These are phyloP conservation scores for Macrosteles quadrilineatus DNA, from an alignment of 1,140 invertebrate genomes.

Conservation along the genomic window DNA sequence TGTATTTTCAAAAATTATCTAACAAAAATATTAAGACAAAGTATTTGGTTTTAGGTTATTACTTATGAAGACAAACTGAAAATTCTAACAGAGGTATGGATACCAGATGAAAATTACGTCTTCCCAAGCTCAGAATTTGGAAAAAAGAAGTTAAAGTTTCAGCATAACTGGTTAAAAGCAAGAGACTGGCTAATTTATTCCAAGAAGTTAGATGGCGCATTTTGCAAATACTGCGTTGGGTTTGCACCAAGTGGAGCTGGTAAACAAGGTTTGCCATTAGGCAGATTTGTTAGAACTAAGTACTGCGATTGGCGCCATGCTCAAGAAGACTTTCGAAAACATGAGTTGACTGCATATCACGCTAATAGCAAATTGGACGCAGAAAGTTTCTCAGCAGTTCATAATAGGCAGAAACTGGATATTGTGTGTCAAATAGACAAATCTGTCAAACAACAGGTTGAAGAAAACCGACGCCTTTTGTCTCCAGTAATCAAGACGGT, in stretches of 20 bases:
- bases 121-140: constrained; percentile 1
- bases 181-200: constrained; percentile 10
- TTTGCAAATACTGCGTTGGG: background rate
- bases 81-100: constrained; percentile 1
- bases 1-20: too few relatives aligned
- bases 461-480: constrained; percentile 5
- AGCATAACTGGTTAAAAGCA: constrained; percentile 8
- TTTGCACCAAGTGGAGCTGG: constrained; percentile 13
- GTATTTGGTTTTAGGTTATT: constrained; percentile 15
- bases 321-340: constrained; percentile 1
- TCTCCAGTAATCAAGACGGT: constrained; percentile 7
- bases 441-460: background rate
- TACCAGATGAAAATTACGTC: constrained; percentile 2
- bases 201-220: background rate
- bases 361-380: constrained; percentile 6
- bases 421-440: background rate
- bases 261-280: background rate
- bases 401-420: background rate
- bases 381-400: background rate
- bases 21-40: too few relatives aligned
- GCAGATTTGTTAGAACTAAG: background rate
- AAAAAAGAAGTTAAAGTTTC: background rate
- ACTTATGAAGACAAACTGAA: background rate
- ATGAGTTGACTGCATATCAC: constrained; percentile 6
- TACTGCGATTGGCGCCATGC: constrained; percentile 4